phyloP scores from a whole-genome alignment of 2,113 vertebrate species.

The Elephas maximus region DNA sequence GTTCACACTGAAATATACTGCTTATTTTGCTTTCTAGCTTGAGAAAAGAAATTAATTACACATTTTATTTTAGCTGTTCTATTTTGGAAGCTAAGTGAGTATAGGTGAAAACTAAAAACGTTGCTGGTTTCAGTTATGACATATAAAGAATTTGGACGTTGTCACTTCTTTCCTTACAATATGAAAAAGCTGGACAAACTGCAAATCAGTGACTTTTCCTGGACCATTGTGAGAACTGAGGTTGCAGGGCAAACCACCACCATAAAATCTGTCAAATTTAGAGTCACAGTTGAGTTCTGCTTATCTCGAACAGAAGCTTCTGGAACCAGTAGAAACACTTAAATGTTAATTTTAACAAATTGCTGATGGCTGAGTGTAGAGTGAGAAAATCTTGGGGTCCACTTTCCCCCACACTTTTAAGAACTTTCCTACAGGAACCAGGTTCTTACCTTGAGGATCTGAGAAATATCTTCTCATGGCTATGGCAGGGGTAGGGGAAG shows the following conservation, averaged over 20 bases:
- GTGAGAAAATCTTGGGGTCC: not conserved
- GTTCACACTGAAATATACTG: not conserved
- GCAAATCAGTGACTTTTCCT: not conserved
- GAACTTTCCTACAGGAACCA: not conserved
- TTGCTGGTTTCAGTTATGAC: conserved; percentile 6
- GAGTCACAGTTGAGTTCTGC: not conserved
- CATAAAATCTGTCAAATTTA: not conserved
- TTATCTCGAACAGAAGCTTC: not conserved
- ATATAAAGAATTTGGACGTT: not conserved
- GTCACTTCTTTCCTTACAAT: not conserved
- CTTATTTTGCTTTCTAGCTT: conserved; percentile 54
- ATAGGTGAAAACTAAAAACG: not conserved
- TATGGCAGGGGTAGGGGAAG: too few relatives aligned
- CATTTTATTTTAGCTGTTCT: conserved; percentile 58
- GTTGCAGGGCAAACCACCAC: not conserved
- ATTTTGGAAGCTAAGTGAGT: conserved; percentile 35
- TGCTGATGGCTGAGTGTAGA: not conserved
- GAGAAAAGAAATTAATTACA: conserved; percentile 35
- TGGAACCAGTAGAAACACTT: not conserved
- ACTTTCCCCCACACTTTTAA: not conserved
- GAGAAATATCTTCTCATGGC: not conserved
- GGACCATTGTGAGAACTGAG: not conserved
- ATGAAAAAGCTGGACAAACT: not conserved
- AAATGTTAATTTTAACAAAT: not conserved
- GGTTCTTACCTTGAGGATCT: not conserved